phyloP scores from a whole-genome alignment of 2,797 vertebrate species.

The Novumbra hubbsi region DNA sequence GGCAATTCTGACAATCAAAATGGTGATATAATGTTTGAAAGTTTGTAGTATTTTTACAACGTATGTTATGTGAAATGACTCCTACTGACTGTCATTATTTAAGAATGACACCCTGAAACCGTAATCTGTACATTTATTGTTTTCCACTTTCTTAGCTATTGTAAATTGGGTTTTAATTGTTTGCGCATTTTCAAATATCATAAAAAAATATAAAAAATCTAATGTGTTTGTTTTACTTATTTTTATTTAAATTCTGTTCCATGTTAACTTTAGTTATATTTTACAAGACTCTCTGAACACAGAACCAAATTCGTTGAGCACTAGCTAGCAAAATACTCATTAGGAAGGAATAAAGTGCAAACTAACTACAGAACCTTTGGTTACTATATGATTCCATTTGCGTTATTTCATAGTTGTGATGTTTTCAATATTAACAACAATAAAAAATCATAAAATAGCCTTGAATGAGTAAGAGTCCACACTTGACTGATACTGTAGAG shows the following conservation, averaged over 20 bases:
- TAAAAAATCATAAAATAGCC: too few species aligned
- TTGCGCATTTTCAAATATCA: slow-evolving; percentile 10
- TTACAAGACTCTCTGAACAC: neutral
- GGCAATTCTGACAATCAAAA: slow-evolving; percentile 47
- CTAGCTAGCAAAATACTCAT: neutral
- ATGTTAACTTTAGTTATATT: neutral
- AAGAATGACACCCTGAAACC: neutral
- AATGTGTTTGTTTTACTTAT: neutral
- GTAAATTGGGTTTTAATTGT: neutral
- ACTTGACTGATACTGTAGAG: too few species aligned
- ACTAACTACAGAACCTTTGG: neutral
- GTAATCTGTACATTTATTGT: slow-evolving; percentile 8
- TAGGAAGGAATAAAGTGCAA: neutral
- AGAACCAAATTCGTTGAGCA: neutral
- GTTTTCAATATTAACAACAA: too few species aligned
- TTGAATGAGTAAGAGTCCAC: too few species aligned
- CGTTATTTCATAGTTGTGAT: too few species aligned
- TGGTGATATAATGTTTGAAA: slow-evolving; percentile 37
- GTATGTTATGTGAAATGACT: slow-evolving; percentile 13
- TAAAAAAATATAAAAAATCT: slow-evolving; percentile 6
- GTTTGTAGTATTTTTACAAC: slow-evolving; percentile 42
- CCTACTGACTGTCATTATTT: slow-evolving; percentile 3
- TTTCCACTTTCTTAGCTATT: neutral
- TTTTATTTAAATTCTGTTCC: neutral
- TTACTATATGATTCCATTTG: neutral